Percentiles rank a stretch among this genome's conserved stretches.
These are phyloP conservation scores for Drosophila baimaii DNA, from an alignment of 1,140 invertebrate genomes.

Conservation along the genomic window DNA sequence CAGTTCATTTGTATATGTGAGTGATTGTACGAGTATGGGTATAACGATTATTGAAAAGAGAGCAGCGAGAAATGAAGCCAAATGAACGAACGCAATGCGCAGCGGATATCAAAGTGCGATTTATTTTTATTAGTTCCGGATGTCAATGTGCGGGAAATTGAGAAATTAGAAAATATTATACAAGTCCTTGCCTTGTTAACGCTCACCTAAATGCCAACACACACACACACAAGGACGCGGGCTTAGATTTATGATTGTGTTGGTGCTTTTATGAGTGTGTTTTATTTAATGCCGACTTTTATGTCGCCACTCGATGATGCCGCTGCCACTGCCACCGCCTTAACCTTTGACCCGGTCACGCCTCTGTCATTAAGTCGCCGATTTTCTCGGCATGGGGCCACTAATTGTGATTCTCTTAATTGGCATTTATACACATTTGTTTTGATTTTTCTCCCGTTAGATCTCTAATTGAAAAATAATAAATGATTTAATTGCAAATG, in stretches of 20 bases:
- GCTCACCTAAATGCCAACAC: slow-evolving; percentile 54
- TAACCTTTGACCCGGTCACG: slow-evolving; percentile 16
- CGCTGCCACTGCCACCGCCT: slow-evolving; percentile 2
- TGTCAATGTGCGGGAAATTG: slow-evolving; percentile 82
- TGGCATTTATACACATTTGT: slow-evolving; percentile 24
- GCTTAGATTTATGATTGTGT: slow-evolving; percentile 57
- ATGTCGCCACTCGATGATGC: slow-evolving; percentile 19
- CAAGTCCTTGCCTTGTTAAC: slow-evolving; percentile 76
- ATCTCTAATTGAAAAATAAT: slow-evolving; percentile 51
- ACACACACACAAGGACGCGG: slow-evolving; percentile 17
- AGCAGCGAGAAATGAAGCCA: slow-evolving; percentile 44
- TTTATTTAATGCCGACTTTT: slow-evolving; percentile 58
- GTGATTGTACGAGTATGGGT: slow-evolving; percentile 16
- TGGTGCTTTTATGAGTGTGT: slow-evolving; percentile 61
- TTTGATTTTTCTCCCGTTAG: slow-evolving; percentile 12
- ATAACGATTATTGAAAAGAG: slow-evolving; percentile 55
- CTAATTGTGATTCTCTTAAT: slow-evolving; percentile 39
- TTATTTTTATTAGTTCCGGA: slow-evolving; percentile 83
- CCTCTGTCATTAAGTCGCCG: slow-evolving; percentile 12
- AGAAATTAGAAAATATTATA: slow-evolving; percentile 84
- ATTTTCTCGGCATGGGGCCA: slow-evolving; percentile 13
- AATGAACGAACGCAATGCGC: slow-evolving; percentile 62
- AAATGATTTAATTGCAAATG: slow-evolving; percentile 20
- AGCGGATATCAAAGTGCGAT: slow-evolving; percentile 82
- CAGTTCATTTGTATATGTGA: slow-evolving; percentile 9